Evolutionary conservation across 2,888 invertebrate genomes (phyloP), one percentile per base, ranked within the genome.

Genomic region (Melolontha melolontha): DNA sequence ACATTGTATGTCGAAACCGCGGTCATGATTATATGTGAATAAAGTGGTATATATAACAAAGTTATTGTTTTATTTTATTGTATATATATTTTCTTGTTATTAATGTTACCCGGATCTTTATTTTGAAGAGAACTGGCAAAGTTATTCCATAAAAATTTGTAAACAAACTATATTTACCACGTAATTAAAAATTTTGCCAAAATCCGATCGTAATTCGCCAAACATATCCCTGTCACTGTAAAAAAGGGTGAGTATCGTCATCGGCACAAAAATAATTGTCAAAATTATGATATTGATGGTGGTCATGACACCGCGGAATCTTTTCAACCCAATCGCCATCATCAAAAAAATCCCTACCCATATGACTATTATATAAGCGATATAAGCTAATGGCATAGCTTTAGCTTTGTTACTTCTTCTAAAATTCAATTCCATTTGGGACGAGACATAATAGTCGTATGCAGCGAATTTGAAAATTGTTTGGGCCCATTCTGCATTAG

Each of bases 271-370:
- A 10, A 63, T 7, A 5, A 63, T 63, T 10, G 40, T 27, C 14
- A 27, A 29, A 14, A 50, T 39, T 5, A 11, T 34, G n/a, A 63
- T 14, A 39, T 29, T 50, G 34, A 63, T 14, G 6, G 63, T 29
- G 8, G 63, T 49, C n/a, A 39, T 29, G 16, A 63, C 34, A 0
- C 50, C 17, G 2, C 50, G 29, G n/a, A 39, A 63, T 49, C 44
- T 63, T 5, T 50, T 49, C 14, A 63, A n/a, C 16, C 63, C 63
- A 22, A 63, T n/a, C 17, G 39, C 44, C 63, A 63, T 6, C 39
- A 14, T 16, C 5, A 63, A 7, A 12, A 63, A 63, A 16, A 63
- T n/a, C 5, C 12, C n/a, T 7, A 12, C 12, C 63, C 63, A 63
- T 0, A 50, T 49, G 2, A 39, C n/a, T 7, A 10, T 14, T 14